Evolutionary conservation across 2,797 vertebrate species (phyloP).

Genomic region (Ficedula albicollis): DNA sequence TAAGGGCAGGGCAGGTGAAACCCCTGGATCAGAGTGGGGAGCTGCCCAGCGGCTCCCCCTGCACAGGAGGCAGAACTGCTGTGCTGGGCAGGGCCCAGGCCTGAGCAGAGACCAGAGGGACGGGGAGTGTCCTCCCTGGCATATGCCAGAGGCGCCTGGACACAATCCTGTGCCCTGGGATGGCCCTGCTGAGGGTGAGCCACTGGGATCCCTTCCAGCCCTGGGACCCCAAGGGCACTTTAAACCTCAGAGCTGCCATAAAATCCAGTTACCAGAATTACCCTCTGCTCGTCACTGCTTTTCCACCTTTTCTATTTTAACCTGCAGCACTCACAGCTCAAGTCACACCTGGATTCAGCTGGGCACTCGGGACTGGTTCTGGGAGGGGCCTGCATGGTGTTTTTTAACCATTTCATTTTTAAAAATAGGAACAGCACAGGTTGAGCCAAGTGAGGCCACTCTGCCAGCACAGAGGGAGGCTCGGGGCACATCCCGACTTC

Average conservation of each 20-base stretch:
- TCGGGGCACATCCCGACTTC: fast-evolving
- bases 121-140: fast-evolving
- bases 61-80: neutral
- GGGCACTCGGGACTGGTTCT: fast-evolving
- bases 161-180: neutral
- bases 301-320: neutral
- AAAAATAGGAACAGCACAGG: neutral
- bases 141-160: neutral
- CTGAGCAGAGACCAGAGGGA: neutral
- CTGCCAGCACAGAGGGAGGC: neutral
- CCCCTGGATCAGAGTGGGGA: fast-evolving
- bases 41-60: neutral
- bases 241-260: neutral
- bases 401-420: neutral
- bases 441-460: neutral
- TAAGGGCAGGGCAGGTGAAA: fast-evolving
- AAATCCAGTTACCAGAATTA: neutral
- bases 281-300: neutral
- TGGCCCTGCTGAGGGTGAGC: no score
- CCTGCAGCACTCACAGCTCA: neutral
- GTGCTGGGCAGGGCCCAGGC: neutral
- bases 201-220: neutral
- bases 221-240: neutral
- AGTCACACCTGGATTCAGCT: neutral
- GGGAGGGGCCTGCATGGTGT: neutral